Percentiles rank a stretch among this genome's conserved stretches.
Evolutionary conservation across 1,140 invertebrate genomes (phyloP).

Genomic region (Aphaenogaster floridana): DNA sequence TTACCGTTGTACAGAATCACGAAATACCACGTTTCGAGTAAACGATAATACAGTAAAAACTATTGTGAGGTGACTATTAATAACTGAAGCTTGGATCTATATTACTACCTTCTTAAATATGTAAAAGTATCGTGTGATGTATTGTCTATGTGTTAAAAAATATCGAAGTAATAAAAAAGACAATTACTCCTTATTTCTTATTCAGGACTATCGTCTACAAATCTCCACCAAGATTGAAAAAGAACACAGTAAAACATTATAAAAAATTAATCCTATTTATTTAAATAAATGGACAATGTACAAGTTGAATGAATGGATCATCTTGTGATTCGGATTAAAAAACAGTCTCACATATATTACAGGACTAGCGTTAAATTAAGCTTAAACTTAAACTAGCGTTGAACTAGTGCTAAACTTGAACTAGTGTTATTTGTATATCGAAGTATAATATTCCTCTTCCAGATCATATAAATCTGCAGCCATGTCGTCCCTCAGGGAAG

Average conservation of each 20-base stretch:
- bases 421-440: conserved; percentile 93
- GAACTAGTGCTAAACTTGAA: conserved; percentile 2
- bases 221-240: conserved; percentile 23
- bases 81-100: conserved; percentile 78
- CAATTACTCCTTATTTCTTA: conserved; percentile 76
- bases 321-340: conserved; percentile 58
- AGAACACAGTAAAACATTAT: conserved; percentile 47
- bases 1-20: conserved; percentile 78
- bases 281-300: conserved; percentile 74
- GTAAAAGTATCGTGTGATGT: conserved; percentile 84
- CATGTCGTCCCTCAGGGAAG: conserved; percentile 97
- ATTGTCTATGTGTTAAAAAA: conserved; percentile 83
- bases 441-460: conserved; percentile 99
- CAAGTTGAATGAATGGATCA: conserved; percentile 60
- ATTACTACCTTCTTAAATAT: conserved; percentile 80
- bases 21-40: conserved; percentile 69
- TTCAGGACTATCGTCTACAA: conserved; percentile 29
- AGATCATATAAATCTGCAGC: conserved; percentile 97
- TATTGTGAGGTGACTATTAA: conserved; percentile 72
- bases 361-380: conserved; percentile 4
- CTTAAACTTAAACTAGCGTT: neutral
- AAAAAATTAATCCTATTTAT: conserved; percentile 79
- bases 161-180: conserved; percentile 82
- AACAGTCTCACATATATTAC: conserved; percentile 6
- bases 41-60: conserved; percentile 66